Conservation (phyloP, 2,113 vertebrate genomes). For the Ivindomyrus marchei region DNA sequence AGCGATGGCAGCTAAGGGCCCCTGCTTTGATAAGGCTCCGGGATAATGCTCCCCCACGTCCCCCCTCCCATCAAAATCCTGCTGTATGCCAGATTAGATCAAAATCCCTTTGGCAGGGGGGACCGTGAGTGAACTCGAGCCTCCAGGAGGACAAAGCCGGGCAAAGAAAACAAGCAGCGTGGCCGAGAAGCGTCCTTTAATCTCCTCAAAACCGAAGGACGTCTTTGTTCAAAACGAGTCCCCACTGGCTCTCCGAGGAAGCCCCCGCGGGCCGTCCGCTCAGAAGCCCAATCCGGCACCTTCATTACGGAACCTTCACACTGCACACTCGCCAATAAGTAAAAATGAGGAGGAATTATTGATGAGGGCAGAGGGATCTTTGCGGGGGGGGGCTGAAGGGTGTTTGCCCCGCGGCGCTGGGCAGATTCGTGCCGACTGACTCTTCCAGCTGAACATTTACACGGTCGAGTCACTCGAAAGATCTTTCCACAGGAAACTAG, state of each 20-base stretch:
- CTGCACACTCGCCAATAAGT: background rate
- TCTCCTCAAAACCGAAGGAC: background rate
- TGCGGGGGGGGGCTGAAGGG: background rate
- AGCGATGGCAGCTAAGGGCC: background rate
- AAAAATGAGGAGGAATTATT: background rate
- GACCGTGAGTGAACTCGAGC: background rate
- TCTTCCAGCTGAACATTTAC: background rate
- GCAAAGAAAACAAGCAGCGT: background rate
- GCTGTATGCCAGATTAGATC: background rate
- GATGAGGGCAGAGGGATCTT: background rate
- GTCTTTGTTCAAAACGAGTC: background rate
- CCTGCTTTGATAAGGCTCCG: background rate
- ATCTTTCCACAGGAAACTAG: background rate
- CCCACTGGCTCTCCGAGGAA: background rate
- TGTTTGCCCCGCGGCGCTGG: background rate
- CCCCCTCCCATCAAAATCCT: background rate
- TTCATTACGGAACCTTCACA: background rate
- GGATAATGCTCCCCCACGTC: background rate
- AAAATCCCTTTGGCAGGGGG: background rate
- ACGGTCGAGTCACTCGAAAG: background rate
- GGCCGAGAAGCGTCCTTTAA: background rate
- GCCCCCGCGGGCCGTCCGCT: background rate
- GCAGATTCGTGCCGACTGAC: background rate
- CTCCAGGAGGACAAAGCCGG: background rate
- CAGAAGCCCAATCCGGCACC: background rate